A percentile compares a stretch with the other conserved stretches of the same genome.
phyloP scores from a whole-genome alignment of 1,140 invertebrate genomes.

The Triops longicaudatus region DNA sequence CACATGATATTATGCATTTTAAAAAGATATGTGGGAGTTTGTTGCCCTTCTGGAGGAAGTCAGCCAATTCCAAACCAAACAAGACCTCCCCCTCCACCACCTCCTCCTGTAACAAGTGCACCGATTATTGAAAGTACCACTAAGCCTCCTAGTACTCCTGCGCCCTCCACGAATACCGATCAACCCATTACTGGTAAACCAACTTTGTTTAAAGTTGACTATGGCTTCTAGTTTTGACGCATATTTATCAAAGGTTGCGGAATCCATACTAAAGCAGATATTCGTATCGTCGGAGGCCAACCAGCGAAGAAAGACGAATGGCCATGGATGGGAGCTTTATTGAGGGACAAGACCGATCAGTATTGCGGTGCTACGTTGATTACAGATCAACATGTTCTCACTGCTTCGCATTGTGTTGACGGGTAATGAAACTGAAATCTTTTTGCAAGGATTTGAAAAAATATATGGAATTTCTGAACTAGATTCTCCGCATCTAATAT shows the following conservation, averaged over 20 bases:
- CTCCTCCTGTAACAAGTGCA: slow-evolving; percentile 18
- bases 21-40: slow-evolving; percentile 28
- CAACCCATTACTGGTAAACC: not conserved
- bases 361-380: slow-evolving; percentile 72
- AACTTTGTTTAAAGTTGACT: no score
- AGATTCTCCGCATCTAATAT: slow-evolving; percentile 34
- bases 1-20: not conserved
- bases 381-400: slow-evolving; percentile 65
- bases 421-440: slow-evolving; percentile 16
- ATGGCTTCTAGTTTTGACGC: not conserved
- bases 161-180: not conserved
- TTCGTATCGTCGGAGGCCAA: slow-evolving; percentile 51
- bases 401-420: slow-evolving; percentile 63
- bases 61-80: not conserved
- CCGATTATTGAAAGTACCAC: not conserved
- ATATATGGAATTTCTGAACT: not conserved
- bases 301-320: slow-evolving; percentile 59
- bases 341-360: slow-evolving; percentile 41
- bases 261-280: slow-evolving; percentile 47
- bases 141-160: slow-evolving; percentile 5
- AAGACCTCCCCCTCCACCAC: not conserved
- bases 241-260: slow-evolving; percentile 51
- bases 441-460: not conserved
- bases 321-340: slow-evolving; percentile 72
- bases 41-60: slow-evolving; percentile 23